A percentile compares a stretch with the other conserved stretches of the same genome.
Conservation (phyloP, 2,797 vertebrate genomes). For the Thunnus albacares region DNA sequence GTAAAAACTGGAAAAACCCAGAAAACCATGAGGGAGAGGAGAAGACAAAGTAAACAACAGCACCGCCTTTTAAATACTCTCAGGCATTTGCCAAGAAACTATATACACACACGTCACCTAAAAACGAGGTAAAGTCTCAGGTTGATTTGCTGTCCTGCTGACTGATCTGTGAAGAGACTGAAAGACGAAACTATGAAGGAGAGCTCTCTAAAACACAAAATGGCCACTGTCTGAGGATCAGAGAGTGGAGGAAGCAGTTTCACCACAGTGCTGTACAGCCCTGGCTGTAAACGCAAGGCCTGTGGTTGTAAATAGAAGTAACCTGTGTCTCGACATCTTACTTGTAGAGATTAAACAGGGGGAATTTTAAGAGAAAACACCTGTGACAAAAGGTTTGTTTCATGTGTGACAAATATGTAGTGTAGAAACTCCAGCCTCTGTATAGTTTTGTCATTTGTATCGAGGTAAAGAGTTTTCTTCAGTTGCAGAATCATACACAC, state of each 20-base stretch:
- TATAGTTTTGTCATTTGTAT: neutral
- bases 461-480: neutral
- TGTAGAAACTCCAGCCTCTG: constrained; percentile 20
- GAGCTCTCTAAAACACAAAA: constrained; percentile 71
- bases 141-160: constrained; percentile 26
- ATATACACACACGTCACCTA: neutral
- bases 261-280: constrained; percentile 59
- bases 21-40: neutral
- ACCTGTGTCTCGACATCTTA: constrained; percentile 2
- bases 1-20: constrained; percentile 19
- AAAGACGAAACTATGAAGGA: constrained; percentile 27
- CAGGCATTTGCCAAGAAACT: constrained; percentile 6
- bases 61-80: constrained; percentile 8
- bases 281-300: constrained; percentile 52
- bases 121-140: constrained; percentile 10
- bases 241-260: constrained; percentile 73
- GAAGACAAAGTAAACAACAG: constrained; percentile 5
- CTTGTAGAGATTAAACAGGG: constrained; percentile 14
- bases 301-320: constrained; percentile 37
- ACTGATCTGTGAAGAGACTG: constrained; percentile 37
- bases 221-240: constrained; percentile 74
- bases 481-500: constrained; percentile 1
- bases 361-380: neutral
- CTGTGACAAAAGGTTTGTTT: constrained; percentile 19
- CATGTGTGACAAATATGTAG: constrained; percentile 14